Conservation (phyloP, 1,140 invertebrate genomes). For the Oreohelix idahoensis region DNA sequence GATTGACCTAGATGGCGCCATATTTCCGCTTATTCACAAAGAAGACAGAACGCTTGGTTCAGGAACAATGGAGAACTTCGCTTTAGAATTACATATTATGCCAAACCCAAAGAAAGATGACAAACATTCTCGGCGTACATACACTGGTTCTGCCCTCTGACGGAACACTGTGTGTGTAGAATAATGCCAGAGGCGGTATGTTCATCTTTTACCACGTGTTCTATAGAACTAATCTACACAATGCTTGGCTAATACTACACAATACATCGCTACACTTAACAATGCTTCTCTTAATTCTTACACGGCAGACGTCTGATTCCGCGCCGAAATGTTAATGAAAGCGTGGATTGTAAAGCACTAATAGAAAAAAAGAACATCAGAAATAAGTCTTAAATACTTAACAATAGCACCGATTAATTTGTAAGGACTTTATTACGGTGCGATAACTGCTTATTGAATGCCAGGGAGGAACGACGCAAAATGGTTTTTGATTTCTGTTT, state of each 20-base stretch:
- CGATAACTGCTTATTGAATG: not conserved
- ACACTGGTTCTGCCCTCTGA: not conserved
- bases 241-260: not conserved
- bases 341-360: too few relatives aligned
- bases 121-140: not conserved
- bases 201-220: not conserved
- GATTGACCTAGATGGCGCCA: too few relatives aligned
- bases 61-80: too few relatives aligned
- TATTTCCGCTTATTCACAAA: too few relatives aligned
- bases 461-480: not conserved
- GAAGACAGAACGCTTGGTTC: too few relatives aligned
- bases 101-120: not conserved
- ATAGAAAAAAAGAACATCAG: not conserved
- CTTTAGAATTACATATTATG: too few relatives aligned
- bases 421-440: not conserved
- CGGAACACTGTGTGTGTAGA: not conserved
- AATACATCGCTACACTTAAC: not conserved
- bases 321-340: not conserved
- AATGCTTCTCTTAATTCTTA: not conserved
- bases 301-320: not conserved
- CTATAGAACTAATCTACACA: not conserved
- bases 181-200: not conserved
- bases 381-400: not conserved
- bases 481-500: not conserved
- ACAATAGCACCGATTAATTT: not conserved